A percentile compares a stretch with the other conserved stretches of the same genome.
Conservation (phyloP, 2,113 vertebrate species). For the Cynocephalus volans region DNA sequence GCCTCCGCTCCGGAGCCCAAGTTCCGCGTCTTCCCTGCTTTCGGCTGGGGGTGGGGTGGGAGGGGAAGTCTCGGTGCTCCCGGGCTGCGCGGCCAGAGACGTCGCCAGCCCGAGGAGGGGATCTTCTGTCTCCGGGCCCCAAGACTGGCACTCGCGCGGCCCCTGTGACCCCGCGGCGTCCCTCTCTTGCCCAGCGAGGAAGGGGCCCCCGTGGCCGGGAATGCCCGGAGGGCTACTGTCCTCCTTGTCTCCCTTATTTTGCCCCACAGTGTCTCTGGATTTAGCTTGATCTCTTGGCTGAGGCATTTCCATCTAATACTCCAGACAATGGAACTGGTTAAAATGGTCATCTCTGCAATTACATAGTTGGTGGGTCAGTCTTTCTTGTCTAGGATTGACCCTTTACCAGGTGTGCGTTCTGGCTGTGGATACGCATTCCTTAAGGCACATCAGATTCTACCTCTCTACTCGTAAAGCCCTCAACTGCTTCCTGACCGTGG, state of each 20-base stretch:
- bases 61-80: constrained; percentile 80
- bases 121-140: background rate
- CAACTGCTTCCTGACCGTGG: background rate
- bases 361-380: background rate
- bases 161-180: background rate
- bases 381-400: background rate
- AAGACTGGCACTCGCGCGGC: background rate
- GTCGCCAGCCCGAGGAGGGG: constrained; percentile 2
- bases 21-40: constrained; percentile 84
- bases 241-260: background rate
- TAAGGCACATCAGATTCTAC: background rate
- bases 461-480: constrained; percentile 21
- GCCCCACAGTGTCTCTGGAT: background rate
- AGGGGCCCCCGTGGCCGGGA: background rate
- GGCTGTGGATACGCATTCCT: background rate
- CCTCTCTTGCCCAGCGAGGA: background rate
- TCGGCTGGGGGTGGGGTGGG: constrained; percentile 80
- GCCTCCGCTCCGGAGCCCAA: constrained; percentile 79
- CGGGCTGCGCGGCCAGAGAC: background rate
- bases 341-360: constrained; percentile 50
- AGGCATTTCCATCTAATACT: constrained; percentile 45
- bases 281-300: constrained; percentile 22
- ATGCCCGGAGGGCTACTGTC: background rate
- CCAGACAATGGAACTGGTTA: constrained; percentile 78
- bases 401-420: constrained; percentile 56